Evolutionary conservation across 1,140 invertebrate species (phyloP), one percentile per base, ranked within the genome.

Genomic region (Ips typographus): DNA sequence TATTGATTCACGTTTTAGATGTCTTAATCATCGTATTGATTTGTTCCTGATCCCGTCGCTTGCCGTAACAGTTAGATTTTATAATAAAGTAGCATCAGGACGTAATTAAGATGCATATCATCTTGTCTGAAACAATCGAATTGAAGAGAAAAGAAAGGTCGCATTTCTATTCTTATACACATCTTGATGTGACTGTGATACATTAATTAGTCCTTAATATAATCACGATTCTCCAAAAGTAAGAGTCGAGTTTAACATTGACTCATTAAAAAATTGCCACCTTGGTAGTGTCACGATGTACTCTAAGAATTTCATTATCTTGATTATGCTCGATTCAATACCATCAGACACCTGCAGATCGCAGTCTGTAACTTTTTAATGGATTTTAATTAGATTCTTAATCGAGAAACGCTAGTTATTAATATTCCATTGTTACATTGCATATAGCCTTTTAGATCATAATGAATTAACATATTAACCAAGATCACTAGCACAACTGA

Each of bases 191-290:
- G 22, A 22, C 22, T 22, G 22, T 22, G 22, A 22, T 22, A 22
- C 22, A 22, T 22, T 63, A 44, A 56, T 71, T 68, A 71, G 67
- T 71, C 67, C 67, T 71, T 62, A 63, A 58, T 40, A 43, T 71
- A 56, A 64, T 71, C 72, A 73, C 72, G 69, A 73, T 60, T 71
- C 59, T 68, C 72, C 66, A 73, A 73, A 73, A 73, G 72, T 73
- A 66, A 73, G 65, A 73, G 72, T 58, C 51, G 36, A 47, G 61
- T 69, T 42, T 65, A 68, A 66, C 70, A 68, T 70, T 67, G 58
- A 65, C 55, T 69, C 39, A 65, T 71, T 55, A 73, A 73, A 69
- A 71, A 71, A 68, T 53, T 55, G 53, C 68, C 66, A 73, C 72
- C 72, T 73, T 73, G 72, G 62, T 69, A 66, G 51, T 70, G 69